Conservation (phyloP, 1,140 invertebrate genomes). For the Halyomorpha halys region DNA sequence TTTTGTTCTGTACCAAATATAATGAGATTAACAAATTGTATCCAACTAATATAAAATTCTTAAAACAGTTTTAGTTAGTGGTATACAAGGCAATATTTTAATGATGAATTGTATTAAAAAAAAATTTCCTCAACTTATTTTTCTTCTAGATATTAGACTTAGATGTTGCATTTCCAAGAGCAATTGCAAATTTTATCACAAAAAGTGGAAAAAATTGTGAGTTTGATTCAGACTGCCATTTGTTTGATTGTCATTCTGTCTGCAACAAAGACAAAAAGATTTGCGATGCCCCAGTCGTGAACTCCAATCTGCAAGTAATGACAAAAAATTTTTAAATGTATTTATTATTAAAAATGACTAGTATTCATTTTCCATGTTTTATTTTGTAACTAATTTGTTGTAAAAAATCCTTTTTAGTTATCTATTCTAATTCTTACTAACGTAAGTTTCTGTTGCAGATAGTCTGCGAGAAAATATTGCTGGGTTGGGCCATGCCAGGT, state of each 20-base stretch:
- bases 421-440: neutral
- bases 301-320: constrained; percentile 51
- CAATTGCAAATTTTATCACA: constrained; percentile 38
- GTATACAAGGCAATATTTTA: too few relatives aligned
- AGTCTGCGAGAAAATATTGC: constrained; percentile 8
- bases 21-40: too few relatives aligned
- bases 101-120: too few relatives aligned
- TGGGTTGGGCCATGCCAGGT: constrained; percentile 4
- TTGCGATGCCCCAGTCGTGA: constrained; percentile 44
- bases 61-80: too few relatives aligned
- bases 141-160: constrained; percentile 43
- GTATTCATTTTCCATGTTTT: too few relatives aligned
- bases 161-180: constrained; percentile 43
- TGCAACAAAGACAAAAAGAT: constrained; percentile 41
- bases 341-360: too few relatives aligned
- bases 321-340: too few relatives aligned
- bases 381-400: too few relatives aligned
- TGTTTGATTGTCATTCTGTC: constrained; percentile 50
- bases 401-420: neutral
- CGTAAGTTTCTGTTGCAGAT: neutral
- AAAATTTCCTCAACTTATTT: too few relatives aligned
- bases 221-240: constrained; percentile 49
- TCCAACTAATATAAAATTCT: too few relatives aligned
- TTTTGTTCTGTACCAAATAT: too few relatives aligned
- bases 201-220: constrained; percentile 39